A percentile compares a stretch with the other conserved stretches of the same genome.
Evolutionary conservation across 2,797 vertebrate genomes (phyloP).

Genomic region (Anomalospiza imberbis): DNA sequence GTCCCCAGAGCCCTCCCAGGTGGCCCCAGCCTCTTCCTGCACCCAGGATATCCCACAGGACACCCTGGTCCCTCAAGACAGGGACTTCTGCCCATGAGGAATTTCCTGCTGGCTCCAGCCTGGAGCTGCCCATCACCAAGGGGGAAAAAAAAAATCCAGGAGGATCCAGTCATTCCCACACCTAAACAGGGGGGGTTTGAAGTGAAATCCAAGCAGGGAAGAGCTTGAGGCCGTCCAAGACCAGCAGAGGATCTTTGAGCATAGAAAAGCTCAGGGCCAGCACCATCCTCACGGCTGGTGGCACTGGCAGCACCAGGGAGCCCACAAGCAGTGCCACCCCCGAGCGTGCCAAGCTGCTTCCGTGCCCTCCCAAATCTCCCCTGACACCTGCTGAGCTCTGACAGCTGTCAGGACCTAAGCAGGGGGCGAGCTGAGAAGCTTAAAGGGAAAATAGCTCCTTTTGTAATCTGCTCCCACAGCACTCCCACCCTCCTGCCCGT

Average conservation of each 20-base stretch:
- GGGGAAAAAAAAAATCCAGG: not conserved
- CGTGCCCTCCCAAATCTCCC: not conserved
- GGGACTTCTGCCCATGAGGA: not conserved
- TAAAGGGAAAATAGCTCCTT: not conserved
- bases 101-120: not conserved
- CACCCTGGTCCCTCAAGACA: not conserved
- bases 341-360: not conserved
- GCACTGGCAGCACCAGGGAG: not conserved
- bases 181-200: not conserved
- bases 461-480: not conserved
- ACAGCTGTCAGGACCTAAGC: not conserved
- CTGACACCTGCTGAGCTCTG: not conserved
- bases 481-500: not conserved
- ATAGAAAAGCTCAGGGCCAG: not conserved
- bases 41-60: not conserved
- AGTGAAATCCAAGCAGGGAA: not conserved
- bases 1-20: not conserved
- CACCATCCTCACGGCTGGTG: fast-evolving
- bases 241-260: not conserved
- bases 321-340: not conserved
- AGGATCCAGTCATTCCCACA: not conserved
- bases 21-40: not conserved
- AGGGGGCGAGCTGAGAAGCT: not conserved
- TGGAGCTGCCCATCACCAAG: not conserved
- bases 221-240: too few species aligned